Percentiles rank a stretch among this genome's conserved stretches.
Evolutionary conservation across 2,113 vertebrate species (phyloP).

Genomic region (Anser cygnoides): DNA sequence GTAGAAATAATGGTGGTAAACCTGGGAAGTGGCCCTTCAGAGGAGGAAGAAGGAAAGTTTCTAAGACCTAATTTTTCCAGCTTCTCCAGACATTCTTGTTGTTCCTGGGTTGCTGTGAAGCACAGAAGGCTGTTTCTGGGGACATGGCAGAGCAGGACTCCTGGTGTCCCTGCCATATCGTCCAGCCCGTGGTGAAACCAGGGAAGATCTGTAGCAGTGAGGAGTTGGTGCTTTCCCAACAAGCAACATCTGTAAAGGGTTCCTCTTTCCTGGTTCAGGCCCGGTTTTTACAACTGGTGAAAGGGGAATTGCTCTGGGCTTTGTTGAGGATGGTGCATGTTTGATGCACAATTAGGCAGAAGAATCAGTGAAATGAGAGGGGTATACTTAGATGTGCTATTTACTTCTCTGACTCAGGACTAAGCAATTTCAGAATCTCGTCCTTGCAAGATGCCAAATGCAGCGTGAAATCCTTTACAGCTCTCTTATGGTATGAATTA

Average conservation of each 20-base stretch:
- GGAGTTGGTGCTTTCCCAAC: background rate
- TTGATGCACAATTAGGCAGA: background rate
- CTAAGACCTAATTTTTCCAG: background rate
- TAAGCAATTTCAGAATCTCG: background rate
- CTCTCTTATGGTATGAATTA: background rate
- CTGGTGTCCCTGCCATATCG: background rate
- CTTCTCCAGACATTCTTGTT: background rate
- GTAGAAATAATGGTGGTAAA: background rate
- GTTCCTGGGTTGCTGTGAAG: background rate
- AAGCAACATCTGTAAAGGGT: background rate
- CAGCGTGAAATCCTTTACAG: conserved; percentile 2
- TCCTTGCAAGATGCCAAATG: background rate
- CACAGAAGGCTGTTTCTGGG: background rate
- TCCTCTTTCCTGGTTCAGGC: background rate
- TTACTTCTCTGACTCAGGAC: background rate
- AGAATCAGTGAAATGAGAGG: background rate
- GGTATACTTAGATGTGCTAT: background rate
- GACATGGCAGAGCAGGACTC: too few species aligned
- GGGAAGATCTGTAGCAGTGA: background rate
- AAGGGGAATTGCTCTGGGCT: background rate
- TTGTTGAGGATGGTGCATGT: background rate
- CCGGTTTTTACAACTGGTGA: background rate
- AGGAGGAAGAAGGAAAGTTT: background rate
- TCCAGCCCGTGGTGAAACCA: rapidly evolving
- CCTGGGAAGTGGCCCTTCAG: background rate